These are phyloP conservation scores for Chrysolina americana DNA, from an alignment of 2,888 invertebrate genomes.

Conservation along the genomic window DNA sequence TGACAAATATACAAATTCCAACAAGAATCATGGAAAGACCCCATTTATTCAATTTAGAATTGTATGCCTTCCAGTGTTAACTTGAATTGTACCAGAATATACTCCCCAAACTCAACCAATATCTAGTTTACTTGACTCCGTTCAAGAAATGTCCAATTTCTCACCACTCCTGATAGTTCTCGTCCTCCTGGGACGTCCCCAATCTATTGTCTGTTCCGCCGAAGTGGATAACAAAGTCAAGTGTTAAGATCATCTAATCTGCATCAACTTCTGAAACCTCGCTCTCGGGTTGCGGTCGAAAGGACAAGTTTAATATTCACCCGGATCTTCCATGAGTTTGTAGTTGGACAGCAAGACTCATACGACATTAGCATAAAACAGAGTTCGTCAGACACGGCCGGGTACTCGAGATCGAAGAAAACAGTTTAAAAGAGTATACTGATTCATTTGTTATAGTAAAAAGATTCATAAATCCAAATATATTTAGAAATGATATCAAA, in stretches of 20 bases:
- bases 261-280: slow-evolving; percentile 46
- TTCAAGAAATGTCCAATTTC: not conserved
- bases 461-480: not conserved
- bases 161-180: not conserved
- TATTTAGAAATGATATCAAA: too few species aligned
- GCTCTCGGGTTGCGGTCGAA: slow-evolving; percentile 41
- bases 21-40: too few species aligned
- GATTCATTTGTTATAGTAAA: not conserved
- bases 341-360: not conserved
- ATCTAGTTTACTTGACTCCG: not conserved
- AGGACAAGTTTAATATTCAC: slow-evolving; percentile 51
- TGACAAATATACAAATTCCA: too few species aligned
- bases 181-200: slow-evolving; percentile 25
- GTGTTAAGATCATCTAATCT: slow-evolving; percentile 51
- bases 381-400: not conserved
- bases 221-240: slow-evolving; percentile 45
- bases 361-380: not conserved
- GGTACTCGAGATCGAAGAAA: not conserved
- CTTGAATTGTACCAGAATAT: not conserved
- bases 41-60: too few species aligned
- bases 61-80: too few species aligned
- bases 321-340: slow-evolving; percentile 33
- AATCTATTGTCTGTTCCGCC: slow-evolving; percentile 38
- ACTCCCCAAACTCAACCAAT: not conserved
- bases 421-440: too few species aligned